Percentiles rank a stretch among this genome's conserved stretches.
Evolutionary conservation across 2,113 vertebrate genomes (phyloP).

Genomic region (Dinomys branickii): DNA sequence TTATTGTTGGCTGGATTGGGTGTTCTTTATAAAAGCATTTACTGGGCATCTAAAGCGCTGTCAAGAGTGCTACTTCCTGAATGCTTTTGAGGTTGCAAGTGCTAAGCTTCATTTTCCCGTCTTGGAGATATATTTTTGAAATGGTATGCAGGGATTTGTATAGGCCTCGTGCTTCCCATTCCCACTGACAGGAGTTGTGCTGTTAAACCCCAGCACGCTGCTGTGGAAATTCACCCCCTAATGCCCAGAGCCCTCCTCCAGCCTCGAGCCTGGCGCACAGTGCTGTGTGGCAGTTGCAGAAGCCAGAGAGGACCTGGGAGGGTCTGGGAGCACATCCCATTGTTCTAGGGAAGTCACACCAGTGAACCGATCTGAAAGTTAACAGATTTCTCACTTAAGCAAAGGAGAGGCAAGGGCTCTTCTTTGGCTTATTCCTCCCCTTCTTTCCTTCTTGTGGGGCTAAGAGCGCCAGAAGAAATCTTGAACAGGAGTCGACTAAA

Average conservation of each 20-base stretch:
- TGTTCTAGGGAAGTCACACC: not conserved
- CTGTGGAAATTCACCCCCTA: constrained; percentile 47
- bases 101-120: constrained; percentile 67
- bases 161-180: constrained; percentile 47
- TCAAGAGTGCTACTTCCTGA: constrained; percentile 71
- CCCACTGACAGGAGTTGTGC: constrained; percentile 54
- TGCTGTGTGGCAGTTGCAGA: fast-evolving
- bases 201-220: not conserved
- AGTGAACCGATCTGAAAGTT: constrained; percentile 8
- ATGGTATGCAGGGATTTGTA: constrained; percentile 74
- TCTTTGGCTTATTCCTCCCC: not conserved
- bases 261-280: not conserved
- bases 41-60: constrained; percentile 57
- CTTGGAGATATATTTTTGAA: constrained; percentile 64
- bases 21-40: constrained; percentile 77
- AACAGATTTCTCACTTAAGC: constrained; percentile 39
- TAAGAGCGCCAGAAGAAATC: constrained; percentile 78
- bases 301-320: not conserved
- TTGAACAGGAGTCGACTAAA: constrained; percentile 88
- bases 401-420: constrained; percentile 48
- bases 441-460: constrained; percentile 43
- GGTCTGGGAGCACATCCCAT: not conserved
- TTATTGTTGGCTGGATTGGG: constrained; percentile 66
- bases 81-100: constrained; percentile 71
- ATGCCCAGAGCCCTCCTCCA: not conserved